Base-by-base conservation (phyloP, 1,140 invertebrate genomes). In the Saxidomus purpurata region DNA sequence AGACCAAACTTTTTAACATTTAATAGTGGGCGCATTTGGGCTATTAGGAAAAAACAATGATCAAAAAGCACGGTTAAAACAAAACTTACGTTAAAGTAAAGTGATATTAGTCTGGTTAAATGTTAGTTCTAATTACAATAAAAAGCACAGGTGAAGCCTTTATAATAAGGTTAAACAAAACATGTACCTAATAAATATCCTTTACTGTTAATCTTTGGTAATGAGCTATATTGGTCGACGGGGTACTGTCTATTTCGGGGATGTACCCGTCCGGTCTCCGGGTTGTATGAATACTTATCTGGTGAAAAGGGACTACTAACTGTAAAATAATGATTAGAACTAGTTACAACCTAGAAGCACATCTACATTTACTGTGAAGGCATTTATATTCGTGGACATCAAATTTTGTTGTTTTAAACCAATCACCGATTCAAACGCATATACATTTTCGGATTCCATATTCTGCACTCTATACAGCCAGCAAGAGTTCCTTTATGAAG, bases 161-260 rank as follows among this genome's bases (percentile, higher is more conserved):
- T n/a, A 15, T 31, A 71, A 31, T 13, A 52, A 43, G 76, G 49
- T 79, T 34, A 79, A 79, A 52, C 34, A 85, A 55, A 88, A 47
- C 47, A 76, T 74, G 87, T 89, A 89, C 87, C 87, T 89, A 89
- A 38, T 74, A 89, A 84, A 82, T 89, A 89, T 61, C 87, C 87
- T 77, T 77, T 74, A 69, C 63, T 89, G 63, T 89, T 89, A 38
- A 89, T 89, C 87, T 89, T 89, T 74, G 87, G 87, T 47, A 89
- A 63, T 38, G 79, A 71, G 25, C 69, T 71, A 71, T 36, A 77
- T 34, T 61, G 63, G 31, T 89, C 77, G n/a, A 28, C 43, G 0
- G 76, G 61, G 49, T 89, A 76, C 49, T 77, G 77, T 22, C 71
- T 80, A 38, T 52, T 47, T 31, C 71, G 69, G 0, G 87, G 79